Evolutionary conservation across 2,888 invertebrate species (phyloP), one percentile per base, ranked within the genome.

Genomic region (Halocaridina rubra): DNA sequence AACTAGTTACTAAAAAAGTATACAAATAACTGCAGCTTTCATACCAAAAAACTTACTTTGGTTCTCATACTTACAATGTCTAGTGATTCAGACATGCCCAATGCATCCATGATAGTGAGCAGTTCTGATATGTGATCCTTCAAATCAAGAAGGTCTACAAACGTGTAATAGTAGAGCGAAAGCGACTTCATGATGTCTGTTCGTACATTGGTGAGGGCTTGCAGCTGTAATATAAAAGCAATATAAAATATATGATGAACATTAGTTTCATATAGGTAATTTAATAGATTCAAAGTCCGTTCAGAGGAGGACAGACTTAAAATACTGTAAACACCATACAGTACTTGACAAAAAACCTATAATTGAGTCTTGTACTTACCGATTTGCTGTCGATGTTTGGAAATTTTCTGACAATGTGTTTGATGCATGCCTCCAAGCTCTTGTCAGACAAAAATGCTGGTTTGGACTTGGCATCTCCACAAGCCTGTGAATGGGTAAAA

Each of bases 381-480:
- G 97, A 96, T 92, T 98, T 98, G 1, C 96, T 93, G 92, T 99
- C 99, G 89, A 98, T 95, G 89, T 96, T 96, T 1, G 99, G 99
- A 91, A 99, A 99, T 90, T 97, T 94, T 90, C 97, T 94, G 0
- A 98, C 95, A 89, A 99, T 97, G 88, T 95, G 96, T 91, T 98
- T 98, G 80, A 99, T 97, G 0, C 97, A 96, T 0, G 97, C 96
- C 91, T 99, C 99, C 89, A 99, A 92, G n/a, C 95, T 95, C 91
- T 99, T 99, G 90, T 99, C 99, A 0, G 98, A 97, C 0, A 99
- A 92, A 91, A 99, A 99, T 0, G 96, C 95, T 7, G 99, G 99
- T 91, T 99, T 99, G 0, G 98, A 98, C 92, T 99, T 99, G 1
- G 98, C 95, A 92, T 98, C 99, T 19, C 97, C 97, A 90, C 98